A percentile compares a stretch with the other conserved stretches of the same genome.
Evolutionary conservation across 2,888 invertebrate genomes (phyloP).

Genomic region (Parasteatoda lunata): DNA sequence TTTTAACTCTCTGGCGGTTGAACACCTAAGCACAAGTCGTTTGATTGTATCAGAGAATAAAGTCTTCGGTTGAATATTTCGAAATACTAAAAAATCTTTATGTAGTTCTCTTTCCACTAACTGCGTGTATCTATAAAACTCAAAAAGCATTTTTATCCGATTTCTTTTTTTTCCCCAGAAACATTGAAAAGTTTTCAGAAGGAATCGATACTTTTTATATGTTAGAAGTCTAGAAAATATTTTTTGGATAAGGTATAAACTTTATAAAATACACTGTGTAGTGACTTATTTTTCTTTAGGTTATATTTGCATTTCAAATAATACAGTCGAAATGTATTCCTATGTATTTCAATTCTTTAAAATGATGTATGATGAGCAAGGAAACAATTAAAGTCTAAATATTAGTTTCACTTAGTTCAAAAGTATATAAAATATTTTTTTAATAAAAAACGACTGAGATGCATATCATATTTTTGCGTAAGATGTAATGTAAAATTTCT

Average conservation of each 20-base stretch:
- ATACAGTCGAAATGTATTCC: no score
- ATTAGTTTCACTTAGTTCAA: no score
- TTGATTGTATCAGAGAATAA: slow-evolving; percentile 44
- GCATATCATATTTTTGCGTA: no score
- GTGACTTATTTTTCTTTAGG: slow-evolving; percentile 2
- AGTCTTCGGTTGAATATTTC: slow-evolving; percentile 44
- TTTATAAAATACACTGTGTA: slow-evolving; percentile 44
- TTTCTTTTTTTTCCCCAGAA: slow-evolving; percentile 36
- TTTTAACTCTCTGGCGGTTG: background rate
- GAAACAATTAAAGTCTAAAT: no score
- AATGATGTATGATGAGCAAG: no score
- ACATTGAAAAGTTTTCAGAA: slow-evolving; percentile 52
- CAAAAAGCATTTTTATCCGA: slow-evolving; percentile 28
- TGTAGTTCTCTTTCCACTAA: slow-evolving; percentile 31
- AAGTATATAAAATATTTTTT: no score
- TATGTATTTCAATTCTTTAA: no score
- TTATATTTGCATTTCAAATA: no score
- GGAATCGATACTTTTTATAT: slow-evolving; percentile 53
- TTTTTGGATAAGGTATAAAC: slow-evolving; percentile 42
- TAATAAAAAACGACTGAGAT: no score
- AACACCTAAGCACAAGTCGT: slow-evolving; percentile 44
- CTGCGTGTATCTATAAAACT: slow-evolving; percentile 41
- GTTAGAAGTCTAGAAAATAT: slow-evolving; percentile 35
- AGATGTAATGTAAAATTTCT: no score
- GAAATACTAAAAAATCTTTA: slow-evolving; percentile 47